These are phyloP conservation scores for Urophycis tenuis DNA, from an alignment of 2,797 vertebrate species.

Conservation along the genomic window DNA sequence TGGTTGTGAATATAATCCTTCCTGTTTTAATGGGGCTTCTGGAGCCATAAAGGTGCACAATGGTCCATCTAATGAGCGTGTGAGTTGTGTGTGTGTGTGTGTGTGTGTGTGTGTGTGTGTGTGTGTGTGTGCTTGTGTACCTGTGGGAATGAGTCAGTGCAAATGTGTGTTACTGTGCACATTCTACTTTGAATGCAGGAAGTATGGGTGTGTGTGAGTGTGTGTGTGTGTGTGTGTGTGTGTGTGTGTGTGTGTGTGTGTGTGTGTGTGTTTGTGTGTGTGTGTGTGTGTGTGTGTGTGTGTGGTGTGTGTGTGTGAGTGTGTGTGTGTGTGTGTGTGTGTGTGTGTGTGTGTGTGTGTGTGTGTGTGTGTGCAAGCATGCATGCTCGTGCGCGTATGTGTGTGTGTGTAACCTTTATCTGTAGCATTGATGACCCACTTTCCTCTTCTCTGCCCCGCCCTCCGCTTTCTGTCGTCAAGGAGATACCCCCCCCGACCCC, in stretches of 20 bases:
- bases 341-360: conserved; percentile 37
- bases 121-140: conserved; percentile 1
- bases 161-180: neutral
- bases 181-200: neutral
- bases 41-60: conserved; percentile 40
- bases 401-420: conserved; percentile 52
- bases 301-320: conserved; percentile 38
- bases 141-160: neutral
- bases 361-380: conserved; percentile 25
- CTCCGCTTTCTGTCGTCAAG: conserved; percentile 21
- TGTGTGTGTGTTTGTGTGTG: conserved; percentile 26
- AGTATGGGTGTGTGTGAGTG: conserved; percentile 1
- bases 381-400: conserved; percentile 14
- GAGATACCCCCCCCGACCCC: neutral
- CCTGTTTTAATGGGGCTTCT: conserved; percentile 53
- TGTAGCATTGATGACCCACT: conserved; percentile 41
- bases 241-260: conserved; percentile 39
- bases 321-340: conserved; percentile 28
- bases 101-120: conserved; percentile 5
- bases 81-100: conserved; percentile 4
- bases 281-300: conserved; percentile 37
- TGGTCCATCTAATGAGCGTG: neutral
- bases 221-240: conserved; percentile 37
- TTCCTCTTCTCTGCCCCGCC: conserved; percentile 55
- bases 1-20: conserved; percentile 49